These are phyloP conservation scores for Hymenopus coronatus DNA, from an alignment of 2,888 invertebrate genomes.

Conservation along the genomic window DNA sequence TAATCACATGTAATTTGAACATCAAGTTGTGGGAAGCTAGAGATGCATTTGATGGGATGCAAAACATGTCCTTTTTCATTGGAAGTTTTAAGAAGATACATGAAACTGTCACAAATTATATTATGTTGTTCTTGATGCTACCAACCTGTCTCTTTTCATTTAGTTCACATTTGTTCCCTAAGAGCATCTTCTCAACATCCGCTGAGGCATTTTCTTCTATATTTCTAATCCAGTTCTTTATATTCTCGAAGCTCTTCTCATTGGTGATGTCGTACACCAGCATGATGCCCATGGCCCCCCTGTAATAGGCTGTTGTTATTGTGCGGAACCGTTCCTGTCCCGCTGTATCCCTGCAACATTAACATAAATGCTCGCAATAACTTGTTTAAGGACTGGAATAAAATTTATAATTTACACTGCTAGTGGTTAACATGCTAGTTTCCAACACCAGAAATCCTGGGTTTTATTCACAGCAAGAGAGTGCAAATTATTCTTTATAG, in stretches of 20 bases:
- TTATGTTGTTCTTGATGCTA: background rate
- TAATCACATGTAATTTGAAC: too few relatives aligned
- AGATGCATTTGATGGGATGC: too few relatives aligned
- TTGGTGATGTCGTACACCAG: conserved; percentile 98
- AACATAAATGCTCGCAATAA: background rate
- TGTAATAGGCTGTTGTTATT: conserved; percentile 99
- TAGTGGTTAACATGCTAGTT: too few relatives aligned
- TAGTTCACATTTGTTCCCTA: conserved; percentile 99
- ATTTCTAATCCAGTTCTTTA: conserved; percentile 98
- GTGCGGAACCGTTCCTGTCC: conserved; percentile 98
- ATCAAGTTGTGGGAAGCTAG: too few relatives aligned
- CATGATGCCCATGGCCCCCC: conserved; percentile 99
- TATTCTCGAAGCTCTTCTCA: conserved; percentile 98
- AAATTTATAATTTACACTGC: too few relatives aligned
- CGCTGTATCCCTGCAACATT: conserved; percentile 84
- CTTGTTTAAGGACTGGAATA: too few relatives aligned
- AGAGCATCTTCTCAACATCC: conserved; percentile 98
- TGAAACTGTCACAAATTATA: too few relatives aligned
- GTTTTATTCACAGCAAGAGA: too few relatives aligned
- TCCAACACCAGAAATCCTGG: too few relatives aligned
- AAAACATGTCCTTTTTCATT: too few relatives aligned
- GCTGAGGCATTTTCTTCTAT: conserved; percentile 98
- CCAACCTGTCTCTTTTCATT: conserved; percentile 86
- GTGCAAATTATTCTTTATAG: too few relatives aligned
- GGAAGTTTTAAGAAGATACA: too few relatives aligned